These are phyloP conservation scores for Alcis repandata DNA, from an alignment of 2,888 invertebrate genomes.

Conservation along the genomic window DNA sequence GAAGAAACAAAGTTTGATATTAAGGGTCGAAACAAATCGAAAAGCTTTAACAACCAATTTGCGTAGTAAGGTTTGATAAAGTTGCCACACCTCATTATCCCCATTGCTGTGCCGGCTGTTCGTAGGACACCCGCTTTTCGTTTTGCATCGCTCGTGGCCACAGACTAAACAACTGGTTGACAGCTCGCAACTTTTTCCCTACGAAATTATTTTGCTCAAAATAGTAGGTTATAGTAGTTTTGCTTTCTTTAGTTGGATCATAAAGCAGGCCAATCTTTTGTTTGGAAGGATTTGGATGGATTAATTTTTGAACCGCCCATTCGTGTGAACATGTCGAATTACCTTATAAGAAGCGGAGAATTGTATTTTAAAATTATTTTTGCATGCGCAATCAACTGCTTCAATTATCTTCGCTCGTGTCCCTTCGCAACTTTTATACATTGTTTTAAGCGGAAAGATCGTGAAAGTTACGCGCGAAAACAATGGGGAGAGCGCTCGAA, in stretches of 20 bases:
- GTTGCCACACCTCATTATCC: conserved; percentile 31
- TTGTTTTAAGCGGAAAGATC: conserved; percentile 59
- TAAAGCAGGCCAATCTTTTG: too few species aligned
- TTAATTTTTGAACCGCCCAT: too few species aligned
- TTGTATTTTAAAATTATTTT: too few species aligned
- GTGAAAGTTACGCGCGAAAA: conserved; percentile 60
- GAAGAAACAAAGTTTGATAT: not conserved
- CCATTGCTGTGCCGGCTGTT: conserved; percentile 13
- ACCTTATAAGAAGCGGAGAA: too few species aligned
- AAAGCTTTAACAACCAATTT: conserved; percentile 11
- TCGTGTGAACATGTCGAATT: too few species aligned
- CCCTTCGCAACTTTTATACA: conserved; percentile 57
- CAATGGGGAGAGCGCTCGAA: conserved; percentile 54
- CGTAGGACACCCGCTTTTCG: conserved; percentile 25
- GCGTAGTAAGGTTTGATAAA: conserved; percentile 22
- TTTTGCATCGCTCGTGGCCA: conserved; percentile 34
- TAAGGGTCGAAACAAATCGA: conserved; percentile 6
- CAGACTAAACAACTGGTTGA: too few species aligned
- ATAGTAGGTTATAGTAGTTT: too few species aligned
- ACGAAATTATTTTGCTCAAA: too few species aligned
- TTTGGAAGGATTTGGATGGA: too few species aligned
- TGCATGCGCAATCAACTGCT: too few species aligned
- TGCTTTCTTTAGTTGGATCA: too few species aligned
- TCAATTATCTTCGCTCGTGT: conserved; percentile 22
- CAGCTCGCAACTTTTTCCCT: too few species aligned